Evolutionary conservation across 2,797 vertebrate genomes (phyloP), one percentile per base, ranked within the genome.

Genomic region (Anguilla marmorata): DNA sequence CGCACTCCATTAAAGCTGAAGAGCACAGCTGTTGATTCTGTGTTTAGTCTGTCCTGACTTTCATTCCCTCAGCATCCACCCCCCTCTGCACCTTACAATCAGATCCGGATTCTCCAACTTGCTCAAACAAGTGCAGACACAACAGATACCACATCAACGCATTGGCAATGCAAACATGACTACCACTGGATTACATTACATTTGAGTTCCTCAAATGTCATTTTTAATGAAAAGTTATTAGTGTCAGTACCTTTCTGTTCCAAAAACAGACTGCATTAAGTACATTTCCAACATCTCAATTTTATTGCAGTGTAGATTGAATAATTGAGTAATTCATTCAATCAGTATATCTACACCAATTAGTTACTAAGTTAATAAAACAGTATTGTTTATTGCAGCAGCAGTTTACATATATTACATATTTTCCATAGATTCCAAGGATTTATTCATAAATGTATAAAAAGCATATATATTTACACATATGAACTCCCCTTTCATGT

Each of bases 31-130:
- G 74, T 12, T 19, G 74, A 37, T 6, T 16, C 48, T 83, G 45
- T 52, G 41, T 50, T n/a, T 52, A 83, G 45, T 83, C 80, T 84
- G 82, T 48, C 6, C 50, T 84, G 82, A 52, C 82, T 54, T 84
- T 11, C n/a, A 27, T 30, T 27, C n/a, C 45, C 45, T n/a, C 74
- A 84, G 52, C 50, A 84, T 82, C 37, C 45, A 82, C 21, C 41
- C 41, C 16, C 4, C 16, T 8, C 21, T 24, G 21, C 41, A 50
- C 79, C n/a, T 56, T 84, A 84, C 14, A 56, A 56, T 84, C 52
- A 84, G 12, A 56, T 11, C 50, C 3, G 27, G 12, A 58, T 16
- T 76, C 48, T 48, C 21, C 24, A 56, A 33, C n/a, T 24, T 48
- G 45, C 45, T 50, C 24, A 50, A n/a, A 50, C 21, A 50, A 82